These are phyloP conservation scores for Ifrita kowaldi DNA, from an alignment of 2,113 vertebrate species.

Conservation along the genomic window DNA sequence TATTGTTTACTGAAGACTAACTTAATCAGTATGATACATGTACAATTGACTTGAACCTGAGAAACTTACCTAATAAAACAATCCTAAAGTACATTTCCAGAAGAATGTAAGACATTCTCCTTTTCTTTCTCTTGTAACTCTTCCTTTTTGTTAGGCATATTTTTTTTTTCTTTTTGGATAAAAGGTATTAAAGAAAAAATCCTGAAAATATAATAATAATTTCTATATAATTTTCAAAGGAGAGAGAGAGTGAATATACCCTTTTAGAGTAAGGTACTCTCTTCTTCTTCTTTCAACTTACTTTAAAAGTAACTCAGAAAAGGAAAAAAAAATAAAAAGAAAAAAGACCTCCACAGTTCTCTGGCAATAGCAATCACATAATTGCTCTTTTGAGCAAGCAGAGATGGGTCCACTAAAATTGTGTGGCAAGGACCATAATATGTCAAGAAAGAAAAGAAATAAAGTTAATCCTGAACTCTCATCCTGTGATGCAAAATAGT, in stretches of 20 bases:
- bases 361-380: rapidly evolving
- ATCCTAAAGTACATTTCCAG: neutral
- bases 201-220: neutral
- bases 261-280: neutral
- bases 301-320: neutral
- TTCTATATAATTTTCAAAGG: neutral
- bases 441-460: neutral
- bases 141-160: neutral
- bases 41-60: neutral
- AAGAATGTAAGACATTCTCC: neutral
- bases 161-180: neutral
- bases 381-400: neutral
- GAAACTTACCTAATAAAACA: neutral
- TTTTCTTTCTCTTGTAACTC: neutral
- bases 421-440: neutral
- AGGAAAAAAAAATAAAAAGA: no score
- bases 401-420: neutral
- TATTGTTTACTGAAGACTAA: neutral
- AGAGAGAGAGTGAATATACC: no score
- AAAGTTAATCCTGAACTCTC: neutral
- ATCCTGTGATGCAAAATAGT: neutral
- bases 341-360: neutral
- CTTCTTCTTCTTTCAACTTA: neutral
- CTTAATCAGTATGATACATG: neutral
- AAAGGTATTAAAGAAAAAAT: neutral